Evolutionary conservation across 2,888 invertebrate species (phyloP), one percentile per base, ranked within the genome.

Genomic region (Calameuta filiformis): DNA sequence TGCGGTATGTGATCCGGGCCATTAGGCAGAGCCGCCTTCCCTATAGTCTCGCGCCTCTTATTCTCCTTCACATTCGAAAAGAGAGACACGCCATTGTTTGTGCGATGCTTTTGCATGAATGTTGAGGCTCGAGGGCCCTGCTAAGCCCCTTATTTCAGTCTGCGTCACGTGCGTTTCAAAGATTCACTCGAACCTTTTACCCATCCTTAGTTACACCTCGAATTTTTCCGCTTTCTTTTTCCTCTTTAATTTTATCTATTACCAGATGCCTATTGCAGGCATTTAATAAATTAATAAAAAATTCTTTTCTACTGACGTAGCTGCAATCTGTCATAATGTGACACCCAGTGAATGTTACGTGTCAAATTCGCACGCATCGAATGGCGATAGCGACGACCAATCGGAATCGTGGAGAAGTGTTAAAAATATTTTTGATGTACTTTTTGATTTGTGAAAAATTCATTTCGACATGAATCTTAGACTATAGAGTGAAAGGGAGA

Each of bases 101-200:
- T 78, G 76, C 82, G 80, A 79, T 83, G 82, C 85, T 84, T 84
- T 84, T 83, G 82, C 82, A 68, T 80, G 71, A 78, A 76, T 76
- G 77, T 79, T 78, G 76, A 82, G 78, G 82, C 79, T 81, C 79
- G 78, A 77, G 40, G 23, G 81, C 78, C 83, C 86, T 87, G 85
- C 88, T 91, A 90, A 91, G 89, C 87, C 90, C 85, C 80, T 76
- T 77, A 81, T 83, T 87, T 87, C 86, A 90, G 89, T 89, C 90
- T 85, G 77, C 80, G 88, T 88, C 90, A 90, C 90, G 90, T 88
- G 87, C 90, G 86, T 88, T 88, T 87, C 86, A 79, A 87, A 87
- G 85, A 88, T 87, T 87, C 86, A 81, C 82, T 85, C 82, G 73
- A 68, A 75, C 69, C 74, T 75, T 75, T 35, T 74, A 71, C 75